phyloP scores from a whole-genome alignment of 2,113 vertebrate genomes.

The Salvelinus sp. region DNA sequence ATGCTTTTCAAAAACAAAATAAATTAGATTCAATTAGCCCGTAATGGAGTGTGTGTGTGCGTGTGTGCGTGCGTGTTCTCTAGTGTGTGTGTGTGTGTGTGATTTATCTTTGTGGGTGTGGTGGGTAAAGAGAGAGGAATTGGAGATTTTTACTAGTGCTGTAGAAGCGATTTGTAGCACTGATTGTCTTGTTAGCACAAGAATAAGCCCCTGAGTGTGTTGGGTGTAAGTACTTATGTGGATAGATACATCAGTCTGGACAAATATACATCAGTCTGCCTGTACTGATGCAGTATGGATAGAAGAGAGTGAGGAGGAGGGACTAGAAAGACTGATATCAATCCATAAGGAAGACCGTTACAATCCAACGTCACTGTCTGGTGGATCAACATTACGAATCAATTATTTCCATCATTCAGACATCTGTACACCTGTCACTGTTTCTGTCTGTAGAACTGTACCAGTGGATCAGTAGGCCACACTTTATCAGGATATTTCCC shows the following conservation, averaged over 20 bases:
- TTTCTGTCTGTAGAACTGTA: too few relatives aligned
- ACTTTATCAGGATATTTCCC: too few relatives aligned
- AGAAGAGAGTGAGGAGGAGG: too few relatives aligned
- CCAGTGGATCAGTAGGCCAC: too few relatives aligned
- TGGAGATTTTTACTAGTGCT: conserved; percentile 28
- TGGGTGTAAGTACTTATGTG: conserved; percentile 41
- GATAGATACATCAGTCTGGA: conserved; percentile 29
- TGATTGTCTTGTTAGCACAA: conserved; percentile 61
- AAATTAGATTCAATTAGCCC: conserved; percentile 98
- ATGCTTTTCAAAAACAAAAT: conserved; percentile 89
- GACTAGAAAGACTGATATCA: too few relatives aligned
- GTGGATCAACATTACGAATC: too few relatives aligned
- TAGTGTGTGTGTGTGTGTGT: conserved; percentile 5
- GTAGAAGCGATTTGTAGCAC: conserved; percentile 30
- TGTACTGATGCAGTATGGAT: conserved; percentile 30
- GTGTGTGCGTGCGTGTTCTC: conserved; percentile 55
- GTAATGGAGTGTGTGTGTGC: conserved; percentile 71
- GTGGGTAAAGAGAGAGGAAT: conserved; percentile 41
- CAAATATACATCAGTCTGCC: conserved; percentile 60
- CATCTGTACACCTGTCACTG: too few relatives aligned
- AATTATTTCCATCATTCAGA: too few relatives aligned
- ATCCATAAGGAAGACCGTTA: too few relatives aligned
- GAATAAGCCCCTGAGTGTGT: conserved; percentile 42
- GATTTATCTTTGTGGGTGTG: conserved; percentile 19
- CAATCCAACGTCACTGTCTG: too few relatives aligned